Evolutionary conservation across 2,888 invertebrate genomes (phyloP).

Genomic region (Ophioninae sp.): DNA sequence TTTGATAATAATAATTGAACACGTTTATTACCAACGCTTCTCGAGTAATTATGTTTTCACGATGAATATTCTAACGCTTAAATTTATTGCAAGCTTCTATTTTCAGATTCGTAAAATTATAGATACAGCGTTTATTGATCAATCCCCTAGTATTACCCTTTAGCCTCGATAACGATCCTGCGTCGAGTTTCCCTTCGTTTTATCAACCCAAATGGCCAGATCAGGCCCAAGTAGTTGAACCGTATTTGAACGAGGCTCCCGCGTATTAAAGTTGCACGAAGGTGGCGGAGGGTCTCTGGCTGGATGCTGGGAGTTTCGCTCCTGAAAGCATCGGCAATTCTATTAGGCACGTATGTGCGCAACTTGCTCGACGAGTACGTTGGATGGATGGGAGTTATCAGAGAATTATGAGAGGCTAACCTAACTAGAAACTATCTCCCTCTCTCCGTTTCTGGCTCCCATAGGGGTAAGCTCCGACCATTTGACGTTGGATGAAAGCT

Average conservation of each 20-base stretch:
- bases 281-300: not conserved
- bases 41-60: too few relatives aligned
- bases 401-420: slow-evolving; percentile 61
- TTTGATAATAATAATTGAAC: too few relatives aligned
- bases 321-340: not conserved
- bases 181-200: not conserved
- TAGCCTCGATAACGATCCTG: not conserved
- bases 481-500: slow-evolving; percentile 31
- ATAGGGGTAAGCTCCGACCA: not conserved
- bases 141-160: not conserved
- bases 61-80: too few relatives aligned
- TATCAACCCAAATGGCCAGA: not conserved
- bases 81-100: too few relatives aligned
- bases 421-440: slow-evolving; percentile 33
- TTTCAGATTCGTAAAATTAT: too few relatives aligned
- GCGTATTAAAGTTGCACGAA: not conserved
- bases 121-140: too few relatives aligned
- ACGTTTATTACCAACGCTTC: too few relatives aligned
- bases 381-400: slow-evolving; percentile 53
- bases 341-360: not conserved
- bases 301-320: not conserved
- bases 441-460: not conserved
- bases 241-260: not conserved
- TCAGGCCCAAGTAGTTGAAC: not conserved
- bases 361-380: slow-evolving; percentile 16